Evolutionary conservation across 2,888 invertebrate species (phyloP).

Genomic region (Herminia tarsipennalis): DNA sequence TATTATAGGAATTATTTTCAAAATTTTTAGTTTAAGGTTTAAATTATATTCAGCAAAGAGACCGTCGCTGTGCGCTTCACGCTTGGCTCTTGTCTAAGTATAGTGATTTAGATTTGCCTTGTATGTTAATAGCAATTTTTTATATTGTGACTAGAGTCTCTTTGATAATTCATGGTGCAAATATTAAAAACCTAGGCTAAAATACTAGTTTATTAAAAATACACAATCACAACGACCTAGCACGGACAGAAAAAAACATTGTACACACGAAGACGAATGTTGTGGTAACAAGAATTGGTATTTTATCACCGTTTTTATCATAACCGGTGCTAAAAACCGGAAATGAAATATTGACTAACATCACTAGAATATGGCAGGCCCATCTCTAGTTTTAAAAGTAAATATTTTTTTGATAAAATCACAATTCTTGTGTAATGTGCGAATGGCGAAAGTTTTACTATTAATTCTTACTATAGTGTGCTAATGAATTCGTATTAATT

Average conservation of each 20-base stretch:
- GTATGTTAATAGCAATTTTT: slow-evolving; percentile 1
- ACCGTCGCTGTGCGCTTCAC: slow-evolving; percentile 7
- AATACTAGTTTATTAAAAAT: slow-evolving; percentile 27
- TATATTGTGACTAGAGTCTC: slow-evolving; percentile 8
- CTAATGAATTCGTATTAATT: slow-evolving; percentile 84
- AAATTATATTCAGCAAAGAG: not conserved
- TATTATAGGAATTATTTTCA: not conserved
- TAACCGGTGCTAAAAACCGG: slow-evolving; percentile 8
- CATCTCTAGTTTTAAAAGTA: slow-evolving; percentile 42
- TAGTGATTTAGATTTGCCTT: slow-evolving; percentile 1
- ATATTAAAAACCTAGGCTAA: slow-evolving; percentile 9
- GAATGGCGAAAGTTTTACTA: slow-evolving; percentile 72
- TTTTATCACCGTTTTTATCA: slow-evolving; percentile 40
- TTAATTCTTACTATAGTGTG: slow-evolving; percentile 83
- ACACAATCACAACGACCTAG: slow-evolving; percentile 41
- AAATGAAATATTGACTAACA: slow-evolving; percentile 31
- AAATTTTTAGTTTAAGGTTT: not conserved
- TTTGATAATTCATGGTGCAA: slow-evolving; percentile 13
- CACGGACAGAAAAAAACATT: slow-evolving; percentile 36
- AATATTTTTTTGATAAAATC: slow-evolving; percentile 52
- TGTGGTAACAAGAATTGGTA: slow-evolving; percentile 53
- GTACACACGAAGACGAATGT: slow-evolving; percentile 52
- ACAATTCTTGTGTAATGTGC: slow-evolving; percentile 63
- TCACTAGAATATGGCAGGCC: slow-evolving; percentile 51
- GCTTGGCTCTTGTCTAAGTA: slow-evolving; percentile 7